Evolutionary conservation across 2,888 invertebrate species (phyloP).

Genomic region (Leucophora obtusa): DNA sequence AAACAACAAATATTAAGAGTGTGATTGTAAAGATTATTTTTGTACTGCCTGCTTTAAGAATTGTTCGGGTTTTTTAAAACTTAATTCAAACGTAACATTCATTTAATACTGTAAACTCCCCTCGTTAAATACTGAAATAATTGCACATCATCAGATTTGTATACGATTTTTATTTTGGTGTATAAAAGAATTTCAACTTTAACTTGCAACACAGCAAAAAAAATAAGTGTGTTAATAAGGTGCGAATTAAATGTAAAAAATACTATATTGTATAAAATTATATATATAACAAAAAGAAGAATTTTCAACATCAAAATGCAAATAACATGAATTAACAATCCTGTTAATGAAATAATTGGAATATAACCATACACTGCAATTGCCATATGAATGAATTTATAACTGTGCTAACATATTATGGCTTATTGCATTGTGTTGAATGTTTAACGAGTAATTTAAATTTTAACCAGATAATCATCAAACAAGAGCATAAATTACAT

Average conservation of each 20-base stretch:
- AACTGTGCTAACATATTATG: background rate
- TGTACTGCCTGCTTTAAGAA: background rate
- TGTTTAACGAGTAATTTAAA: background rate
- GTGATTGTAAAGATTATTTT: background rate
- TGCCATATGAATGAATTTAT: background rate
- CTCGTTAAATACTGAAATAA: constrained; percentile 1
- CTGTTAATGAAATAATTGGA: constrained; percentile 54
- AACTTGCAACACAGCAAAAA: constrained; percentile 14
- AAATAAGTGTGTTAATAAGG: constrained; percentile 63
- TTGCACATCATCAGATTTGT: background rate
- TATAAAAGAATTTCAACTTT: background rate
- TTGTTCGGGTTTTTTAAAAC: background rate
- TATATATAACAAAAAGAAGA: constrained; percentile 57
- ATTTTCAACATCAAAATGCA: constrained; percentile 27
- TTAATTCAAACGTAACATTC: background rate
- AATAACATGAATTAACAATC: constrained; percentile 50
- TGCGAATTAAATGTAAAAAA: constrained; percentile 52
- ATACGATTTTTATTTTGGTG: background rate
- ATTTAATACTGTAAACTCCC: background rate
- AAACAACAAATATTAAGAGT: background rate
- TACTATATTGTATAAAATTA: constrained; percentile 13
- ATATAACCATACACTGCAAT: constrained; percentile 20
- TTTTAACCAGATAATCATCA: constrained; percentile 13
- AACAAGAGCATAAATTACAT: constrained; percentile 19
- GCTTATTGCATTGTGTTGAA: background rate